These are phyloP conservation scores for Callaeas wilsoni DNA, from an alignment of 2,113 vertebrate genomes.

Conservation along the genomic window DNA sequence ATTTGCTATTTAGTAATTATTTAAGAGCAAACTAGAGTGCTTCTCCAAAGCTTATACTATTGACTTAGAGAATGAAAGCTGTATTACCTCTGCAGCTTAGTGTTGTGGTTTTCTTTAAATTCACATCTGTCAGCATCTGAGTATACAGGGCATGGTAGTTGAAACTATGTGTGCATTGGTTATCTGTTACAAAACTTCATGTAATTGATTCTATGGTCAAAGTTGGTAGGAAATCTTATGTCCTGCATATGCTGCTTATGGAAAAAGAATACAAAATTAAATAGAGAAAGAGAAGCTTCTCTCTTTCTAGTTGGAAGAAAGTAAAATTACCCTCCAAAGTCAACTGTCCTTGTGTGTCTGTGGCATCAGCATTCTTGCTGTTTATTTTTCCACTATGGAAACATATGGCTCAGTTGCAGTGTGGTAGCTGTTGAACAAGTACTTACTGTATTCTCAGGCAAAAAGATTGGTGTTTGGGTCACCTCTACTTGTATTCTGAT, in stretches of 20 bases:
- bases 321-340: background rate
- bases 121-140: background rate
- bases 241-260: background rate
- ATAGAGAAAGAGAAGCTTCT: background rate
- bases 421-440: background rate
- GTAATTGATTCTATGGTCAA: background rate
- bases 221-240: background rate
- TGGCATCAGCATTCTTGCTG: background rate
- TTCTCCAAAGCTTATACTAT: background rate
- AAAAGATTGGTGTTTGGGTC: background rate
- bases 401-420: background rate
- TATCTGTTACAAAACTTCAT: background rate
- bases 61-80: background rate
- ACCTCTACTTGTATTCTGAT: background rate
- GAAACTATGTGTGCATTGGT: background rate
- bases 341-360: background rate
- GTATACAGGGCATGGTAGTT: background rate
- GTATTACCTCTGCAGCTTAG: background rate
- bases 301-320: background rate
- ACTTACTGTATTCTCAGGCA: background rate
- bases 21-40: background rate
- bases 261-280: background rate
- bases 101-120: background rate
- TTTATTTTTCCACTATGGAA: background rate
- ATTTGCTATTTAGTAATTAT: slow-evolving; percentile 27